Evolutionary conservation across 2,888 invertebrate genomes (phyloP).

Genomic region (Tenthredo notha): DNA sequence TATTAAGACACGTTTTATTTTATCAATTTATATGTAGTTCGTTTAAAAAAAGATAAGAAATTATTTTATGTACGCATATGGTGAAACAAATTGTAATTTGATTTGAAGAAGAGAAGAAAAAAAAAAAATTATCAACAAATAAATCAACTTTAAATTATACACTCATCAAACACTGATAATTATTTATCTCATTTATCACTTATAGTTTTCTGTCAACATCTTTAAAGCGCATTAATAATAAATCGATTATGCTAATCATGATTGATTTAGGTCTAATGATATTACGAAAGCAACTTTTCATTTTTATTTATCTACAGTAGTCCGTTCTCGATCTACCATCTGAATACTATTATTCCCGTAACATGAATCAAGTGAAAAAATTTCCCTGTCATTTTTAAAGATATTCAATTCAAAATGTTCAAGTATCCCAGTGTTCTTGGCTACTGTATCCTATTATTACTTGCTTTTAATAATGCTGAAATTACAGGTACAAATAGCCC

Average conservation of each 20-base stretch:
- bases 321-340: neutral
- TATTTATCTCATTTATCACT: neutral
- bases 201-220: neutral
- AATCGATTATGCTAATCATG: neutral
- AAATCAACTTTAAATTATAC: neutral
- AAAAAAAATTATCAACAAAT: neutral
- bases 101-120: no score
- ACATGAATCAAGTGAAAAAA: neutral
- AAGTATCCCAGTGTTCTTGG: neutral
- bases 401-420: neutral
- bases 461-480: conserved; percentile 22
- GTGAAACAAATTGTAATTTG: neutral
- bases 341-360: neutral
- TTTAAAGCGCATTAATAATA: neutral
- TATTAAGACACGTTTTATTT: neutral
- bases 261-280: neutral
- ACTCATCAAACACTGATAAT: neutral
- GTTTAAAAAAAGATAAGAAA: neutral
- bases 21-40: neutral
- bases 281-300: neutral
- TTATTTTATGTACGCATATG: neutral
- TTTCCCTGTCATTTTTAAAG: neutral
- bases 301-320: neutral
- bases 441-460: neutral
- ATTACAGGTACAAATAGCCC: neutral